Base-by-base conservation (phyloP, 2,797 vertebrate genomes). In the Pangasius mekongensis region DNA sequence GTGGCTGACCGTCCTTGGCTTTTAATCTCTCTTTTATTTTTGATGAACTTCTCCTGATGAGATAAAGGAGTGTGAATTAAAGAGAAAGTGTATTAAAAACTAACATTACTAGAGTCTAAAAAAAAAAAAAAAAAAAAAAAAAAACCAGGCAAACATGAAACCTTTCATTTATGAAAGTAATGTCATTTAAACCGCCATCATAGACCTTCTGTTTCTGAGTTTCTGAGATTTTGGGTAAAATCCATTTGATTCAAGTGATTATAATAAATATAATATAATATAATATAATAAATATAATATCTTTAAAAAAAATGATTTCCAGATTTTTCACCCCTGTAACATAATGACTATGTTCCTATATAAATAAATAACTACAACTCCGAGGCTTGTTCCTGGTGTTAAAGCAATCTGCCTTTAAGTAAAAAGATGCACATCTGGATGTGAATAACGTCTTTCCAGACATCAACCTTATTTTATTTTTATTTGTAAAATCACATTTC, bases 21-120 rank as follows among this genome's bases (percentile, higher is more conserved):
- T 83, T 83, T 83, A 83, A 83, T 83, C 81, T 64, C 36, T 13
- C 24, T 83, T 83, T 64, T 47, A 64, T 82, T 82, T 82, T 82
- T 82, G 56, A 82, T 82, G 58, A 83, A 64, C 58, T 64, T 64
- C 36, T 47, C 36, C 4, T n/a, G 36, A 18, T 43, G 58, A 62
- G 10, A 3, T 60, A 3, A 64, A 47, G 36, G 33, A 43, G 22
- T 43, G 54, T 56, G 30, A 20, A 22, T 54, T 16, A 33, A 54
- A 78, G n/a, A 18, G 14, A 27, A 39, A 24, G 71, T 36, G 52
- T 24, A 36, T 80, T 56, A 36, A 76, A 71, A 52, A 14, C 24
- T 13, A 49, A 49, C 73, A 52, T 13, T 52, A 76, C n/a, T 76
- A 6, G 13, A 52, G 24, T 22, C 3, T 4, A 64, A 64, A 66